phyloP scores from a whole-genome alignment of 1,140 invertebrate species.

The Microvelia longipes region DNA sequence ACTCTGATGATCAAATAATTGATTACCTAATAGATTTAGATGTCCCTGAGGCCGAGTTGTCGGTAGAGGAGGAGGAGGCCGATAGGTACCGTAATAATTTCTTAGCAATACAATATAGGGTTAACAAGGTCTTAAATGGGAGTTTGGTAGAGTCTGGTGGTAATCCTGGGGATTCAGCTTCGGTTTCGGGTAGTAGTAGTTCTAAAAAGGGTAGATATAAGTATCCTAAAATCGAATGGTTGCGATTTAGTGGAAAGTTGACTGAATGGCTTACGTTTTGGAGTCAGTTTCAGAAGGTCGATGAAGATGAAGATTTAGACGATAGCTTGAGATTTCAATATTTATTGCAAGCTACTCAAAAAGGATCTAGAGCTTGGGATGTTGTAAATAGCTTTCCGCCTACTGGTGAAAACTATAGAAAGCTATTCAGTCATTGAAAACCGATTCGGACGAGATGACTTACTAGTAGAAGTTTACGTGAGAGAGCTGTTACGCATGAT shows the following conservation, averaged over 20 bases:
- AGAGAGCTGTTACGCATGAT: constrained; percentile 21
- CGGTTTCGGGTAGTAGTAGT: no score
- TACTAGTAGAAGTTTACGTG: constrained; percentile 21
- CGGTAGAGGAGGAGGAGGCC: no score
- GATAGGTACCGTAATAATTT: no score
- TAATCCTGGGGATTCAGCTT: no score
- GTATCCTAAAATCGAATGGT: not conserved
- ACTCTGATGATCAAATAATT: no score
- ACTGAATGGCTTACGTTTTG: constrained; percentile 21
- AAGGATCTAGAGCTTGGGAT: constrained; percentile 1
- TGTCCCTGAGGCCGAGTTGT: no score
- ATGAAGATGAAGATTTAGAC: constrained; percentile 13
- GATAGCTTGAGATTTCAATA: constrained; percentile 15
- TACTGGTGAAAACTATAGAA: constrained; percentile 15
- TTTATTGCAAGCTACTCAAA: constrained; percentile 10
- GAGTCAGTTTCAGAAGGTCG: constrained; percentile 17
- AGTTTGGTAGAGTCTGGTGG: no score
- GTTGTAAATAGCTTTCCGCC: constrained; percentile 10
- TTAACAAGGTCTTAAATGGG: no score
- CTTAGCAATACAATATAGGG: no score
- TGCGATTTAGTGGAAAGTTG: constrained; percentile 16
- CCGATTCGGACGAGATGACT: constrained; percentile 17
- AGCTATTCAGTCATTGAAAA: constrained; percentile 16
- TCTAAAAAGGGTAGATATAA: not conserved
- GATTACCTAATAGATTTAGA: no score